Percentiles rank a stretch among this genome's conserved stretches.
Conservation (phyloP, 2,113 vertebrate species). For the Nettapus auritus region DNA sequence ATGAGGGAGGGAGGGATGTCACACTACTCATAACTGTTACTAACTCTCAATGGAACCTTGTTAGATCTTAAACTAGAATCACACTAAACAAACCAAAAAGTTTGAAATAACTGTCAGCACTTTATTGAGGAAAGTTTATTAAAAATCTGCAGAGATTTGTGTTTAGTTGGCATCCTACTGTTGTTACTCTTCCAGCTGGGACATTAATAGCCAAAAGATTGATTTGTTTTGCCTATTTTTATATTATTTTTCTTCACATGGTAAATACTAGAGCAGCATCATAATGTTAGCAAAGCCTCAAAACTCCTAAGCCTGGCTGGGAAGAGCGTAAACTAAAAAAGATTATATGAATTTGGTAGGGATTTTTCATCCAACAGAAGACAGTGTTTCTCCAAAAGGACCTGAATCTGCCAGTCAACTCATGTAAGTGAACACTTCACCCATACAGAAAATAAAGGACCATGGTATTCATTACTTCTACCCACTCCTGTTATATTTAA, state of each 20-base stretch:
- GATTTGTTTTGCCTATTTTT: background rate
- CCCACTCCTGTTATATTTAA: background rate
- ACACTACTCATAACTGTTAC: background rate
- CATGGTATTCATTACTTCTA: background rate
- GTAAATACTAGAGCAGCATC: background rate
- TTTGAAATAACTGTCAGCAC: background rate
- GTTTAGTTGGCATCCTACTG: background rate
- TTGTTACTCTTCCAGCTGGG: background rate
- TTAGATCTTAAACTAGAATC: background rate
- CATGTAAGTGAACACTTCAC: background rate
- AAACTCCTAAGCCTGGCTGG: background rate
- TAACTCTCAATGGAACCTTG: background rate
- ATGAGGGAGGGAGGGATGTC: background rate
- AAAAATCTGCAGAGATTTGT: background rate
- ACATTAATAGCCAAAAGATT: background rate
- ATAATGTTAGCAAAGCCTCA: background rate
- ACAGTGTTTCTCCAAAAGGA: background rate
- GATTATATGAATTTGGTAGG: accelerated
- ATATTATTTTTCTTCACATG: background rate
- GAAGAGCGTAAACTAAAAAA: background rate
- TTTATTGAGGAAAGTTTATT: background rate
- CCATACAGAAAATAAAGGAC: background rate
- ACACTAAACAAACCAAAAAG: background rate
- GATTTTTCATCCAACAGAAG: background rate
- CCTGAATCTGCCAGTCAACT: background rate